A percentile compares a stretch with the other conserved stretches of the same genome.
Evolutionary conservation across 2,113 vertebrate genomes (phyloP).

Genomic region (Corydoras sp.): DNA sequence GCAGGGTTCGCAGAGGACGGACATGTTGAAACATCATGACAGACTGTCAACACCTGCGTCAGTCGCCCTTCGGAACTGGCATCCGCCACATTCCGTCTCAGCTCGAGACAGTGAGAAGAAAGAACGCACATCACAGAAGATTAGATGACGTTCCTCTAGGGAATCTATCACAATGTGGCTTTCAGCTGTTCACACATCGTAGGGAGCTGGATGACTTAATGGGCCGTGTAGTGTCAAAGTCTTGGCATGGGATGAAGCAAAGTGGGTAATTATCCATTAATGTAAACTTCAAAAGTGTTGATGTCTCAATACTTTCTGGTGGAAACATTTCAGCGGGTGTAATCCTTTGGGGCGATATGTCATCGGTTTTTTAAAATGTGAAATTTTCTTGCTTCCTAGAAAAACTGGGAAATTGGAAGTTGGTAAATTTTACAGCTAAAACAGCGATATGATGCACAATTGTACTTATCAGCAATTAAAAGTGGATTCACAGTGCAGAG

Average conservation of each 20-base stretch:
- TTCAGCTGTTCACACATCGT: constrained; percentile 27
- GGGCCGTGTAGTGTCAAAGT: constrained; percentile 33
- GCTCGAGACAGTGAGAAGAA: constrained; percentile 27
- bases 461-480: constrained; percentile 26
- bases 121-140: constrained; percentile 27
- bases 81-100: constrained; percentile 20
- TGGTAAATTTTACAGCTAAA: constrained; percentile 28
- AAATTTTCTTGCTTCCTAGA: constrained; percentile 16
- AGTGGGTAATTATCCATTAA: constrained; percentile 22
- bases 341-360: constrained; percentile 32
- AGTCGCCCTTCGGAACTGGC: constrained; percentile 33
- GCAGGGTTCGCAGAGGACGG: constrained; percentile 13
- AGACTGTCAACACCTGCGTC: constrained; percentile 33
- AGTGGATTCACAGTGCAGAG: constrained; percentile 24
- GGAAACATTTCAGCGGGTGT: constrained; percentile 23
- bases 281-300: constrained; percentile 33
- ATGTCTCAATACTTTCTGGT: constrained; percentile 23
- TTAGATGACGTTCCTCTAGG: constrained; percentile 29
- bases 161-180: constrained; percentile 23
- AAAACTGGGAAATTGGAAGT: constrained; percentile 20
- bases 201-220: constrained; percentile 26
- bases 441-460: background rate
- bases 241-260: constrained; percentile 9
- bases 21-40: constrained; percentile 39
- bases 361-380: constrained; percentile 4